These are phyloP conservation scores for Siniperca knerii DNA, from an alignment of 2,113 vertebrate genomes.

Conservation along the genomic window DNA sequence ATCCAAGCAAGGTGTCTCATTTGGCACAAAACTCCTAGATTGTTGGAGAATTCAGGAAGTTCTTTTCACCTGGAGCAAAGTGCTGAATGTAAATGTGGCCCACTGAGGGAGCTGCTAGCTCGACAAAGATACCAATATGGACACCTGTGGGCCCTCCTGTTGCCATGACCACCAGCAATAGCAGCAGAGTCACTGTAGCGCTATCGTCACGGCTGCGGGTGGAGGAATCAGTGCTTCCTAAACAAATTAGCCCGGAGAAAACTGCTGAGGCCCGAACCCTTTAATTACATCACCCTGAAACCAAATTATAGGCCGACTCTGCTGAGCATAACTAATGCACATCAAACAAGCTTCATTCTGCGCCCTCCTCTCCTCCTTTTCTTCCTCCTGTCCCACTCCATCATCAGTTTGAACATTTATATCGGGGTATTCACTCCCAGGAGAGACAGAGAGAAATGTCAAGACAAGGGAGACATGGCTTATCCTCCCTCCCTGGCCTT, in stretches of 20 bases:
- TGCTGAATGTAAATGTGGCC: constrained; percentile 39
- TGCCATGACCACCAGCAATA: constrained; percentile 67
- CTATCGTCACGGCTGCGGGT: constrained; percentile 25
- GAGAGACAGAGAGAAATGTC: constrained; percentile 74
- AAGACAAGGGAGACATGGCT: constrained; percentile 70
- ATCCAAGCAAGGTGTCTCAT: background rate
- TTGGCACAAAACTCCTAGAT: no score
- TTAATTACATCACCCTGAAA: constrained; percentile 77
- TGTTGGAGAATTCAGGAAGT: background rate
- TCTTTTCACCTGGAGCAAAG: constrained; percentile 31
- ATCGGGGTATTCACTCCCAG: constrained; percentile 57
- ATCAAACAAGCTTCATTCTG: constrained; percentile 32
- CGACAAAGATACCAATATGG: constrained; percentile 48
- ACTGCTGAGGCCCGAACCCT: constrained; percentile 68
- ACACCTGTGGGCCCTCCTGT: constrained; percentile 70
- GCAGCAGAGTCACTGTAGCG: constrained; percentile 11
- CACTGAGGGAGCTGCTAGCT: constrained; percentile 31
- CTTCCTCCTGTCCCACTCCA: constrained; percentile 39
- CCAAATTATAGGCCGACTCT: constrained; percentile 56
- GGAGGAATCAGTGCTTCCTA: constrained; percentile 59
- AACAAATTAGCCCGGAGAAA: constrained; percentile 73
- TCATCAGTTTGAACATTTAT: constrained; percentile 63
- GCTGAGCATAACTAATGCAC: constrained; percentile 64
- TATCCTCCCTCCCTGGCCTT: constrained; percentile 65
- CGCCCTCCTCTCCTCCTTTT: background rate